phyloP scores from a whole-genome alignment of 2,888 invertebrate genomes.

The Desoria tigrina region DNA sequence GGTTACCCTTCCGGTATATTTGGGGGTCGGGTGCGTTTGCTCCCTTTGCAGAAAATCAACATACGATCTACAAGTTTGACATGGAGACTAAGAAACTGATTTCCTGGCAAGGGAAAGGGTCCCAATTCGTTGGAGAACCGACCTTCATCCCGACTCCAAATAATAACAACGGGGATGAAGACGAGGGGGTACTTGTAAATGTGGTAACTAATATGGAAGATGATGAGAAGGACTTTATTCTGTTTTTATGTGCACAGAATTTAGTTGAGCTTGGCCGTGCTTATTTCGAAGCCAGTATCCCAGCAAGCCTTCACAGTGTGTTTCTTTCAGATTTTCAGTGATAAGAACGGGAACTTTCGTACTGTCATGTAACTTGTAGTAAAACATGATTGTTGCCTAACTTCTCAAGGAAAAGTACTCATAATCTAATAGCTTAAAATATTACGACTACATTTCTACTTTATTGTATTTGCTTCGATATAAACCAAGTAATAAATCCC shows the following conservation, averaged over 20 bases:
- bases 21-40: constrained; percentile 8
- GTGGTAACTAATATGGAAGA: constrained; percentile 15
- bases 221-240: constrained; percentile 51
- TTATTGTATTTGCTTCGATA: no score
- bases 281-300: constrained; percentile 50
- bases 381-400: no score
- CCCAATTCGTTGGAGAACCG: constrained; percentile 21
- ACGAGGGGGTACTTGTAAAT: constrained; percentile 25
- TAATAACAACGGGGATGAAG: constrained; percentile 35
- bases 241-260: constrained; percentile 56
- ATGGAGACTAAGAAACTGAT: constrained; percentile 31
- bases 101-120: constrained; percentile 39
- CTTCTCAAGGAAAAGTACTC: no score
- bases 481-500: no score
- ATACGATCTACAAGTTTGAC: constrained; percentile 7
- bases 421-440: no score
- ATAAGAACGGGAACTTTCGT: no score
- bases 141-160: constrained; percentile 19
- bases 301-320: constrained; percentile 54
- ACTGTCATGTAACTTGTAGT: no score
- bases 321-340: constrained; percentile 29
- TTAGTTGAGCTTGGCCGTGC: constrained; percentile 57
- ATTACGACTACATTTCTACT: no score
- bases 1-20: background rate
- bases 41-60: background rate